phyloP scores from a whole-genome alignment of 1,140 invertebrate genomes.

The Diuraphis noxia region DNA sequence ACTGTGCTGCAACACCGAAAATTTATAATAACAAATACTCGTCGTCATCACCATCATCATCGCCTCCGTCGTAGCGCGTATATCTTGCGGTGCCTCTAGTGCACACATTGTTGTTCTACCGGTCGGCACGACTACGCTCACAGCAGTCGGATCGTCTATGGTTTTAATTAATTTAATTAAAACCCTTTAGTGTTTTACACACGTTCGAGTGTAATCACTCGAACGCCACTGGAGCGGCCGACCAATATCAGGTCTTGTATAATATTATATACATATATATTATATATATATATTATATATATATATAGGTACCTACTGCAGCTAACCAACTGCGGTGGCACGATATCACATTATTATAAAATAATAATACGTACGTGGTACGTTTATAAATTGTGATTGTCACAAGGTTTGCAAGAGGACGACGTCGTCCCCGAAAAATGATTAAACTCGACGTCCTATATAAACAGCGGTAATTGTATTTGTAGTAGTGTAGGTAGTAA shows the following conservation, averaged over 20 bases:
- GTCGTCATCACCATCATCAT: not conserved
- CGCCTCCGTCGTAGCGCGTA: not conserved
- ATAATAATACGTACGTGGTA: not conserved
- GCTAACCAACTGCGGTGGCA: not conserved
- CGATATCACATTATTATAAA: not conserved
- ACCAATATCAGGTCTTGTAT: not conserved
- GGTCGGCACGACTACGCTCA: too few relatives aligned
- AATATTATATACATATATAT: not conserved
- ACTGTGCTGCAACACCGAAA: not conserved
- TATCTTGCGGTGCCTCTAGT: not conserved
- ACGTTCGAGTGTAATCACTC: not conserved
- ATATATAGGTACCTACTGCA: too few relatives aligned
- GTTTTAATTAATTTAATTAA: not conserved
- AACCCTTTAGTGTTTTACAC: not conserved
- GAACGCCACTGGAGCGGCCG: not conserved
- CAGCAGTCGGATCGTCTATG: not conserved
- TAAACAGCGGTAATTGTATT: not conserved
- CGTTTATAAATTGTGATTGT: not conserved
- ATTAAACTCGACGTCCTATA: not conserved
- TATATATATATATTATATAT: too few relatives aligned
- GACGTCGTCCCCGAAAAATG: not conserved
- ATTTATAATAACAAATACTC: not conserved
- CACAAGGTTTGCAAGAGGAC: not conserved
- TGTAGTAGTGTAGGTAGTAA: not conserved
- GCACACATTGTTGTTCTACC: not conserved